Base-by-base conservation (phyloP, 2,113 vertebrate genomes). In the Lasiurus cinereus region DNA sequence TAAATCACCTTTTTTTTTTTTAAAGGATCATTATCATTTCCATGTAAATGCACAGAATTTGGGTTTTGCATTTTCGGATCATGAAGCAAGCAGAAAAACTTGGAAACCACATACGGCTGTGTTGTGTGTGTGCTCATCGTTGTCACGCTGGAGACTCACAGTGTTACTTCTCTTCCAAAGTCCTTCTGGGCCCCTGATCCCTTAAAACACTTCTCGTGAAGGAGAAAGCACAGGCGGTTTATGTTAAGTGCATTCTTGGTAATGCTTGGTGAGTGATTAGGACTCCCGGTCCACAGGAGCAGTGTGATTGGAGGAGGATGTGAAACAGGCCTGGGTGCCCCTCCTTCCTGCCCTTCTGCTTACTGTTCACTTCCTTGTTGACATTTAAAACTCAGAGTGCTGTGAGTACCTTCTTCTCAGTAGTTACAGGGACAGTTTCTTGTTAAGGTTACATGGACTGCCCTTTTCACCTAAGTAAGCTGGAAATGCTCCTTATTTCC, bases 21-120 rank as follows among this genome's bases (percentile, higher is more conserved):
- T 89, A 15, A 64, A 50, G n/a, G 11, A 29, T 72, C n/a, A 2
- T 93, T 73, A 15, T 6, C 22, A 15, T 78, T 72, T 85, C 6
- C 52, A 54, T 3, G 6, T 27, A 64, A 76, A 48, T 11, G 4
- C 14, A 5, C 5, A 3, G 66, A 29, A 22, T 52, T 64, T 54
- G 88, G n/a, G 22, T 29, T 56, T 91, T 66, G n/a, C n/a, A 10
- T 59, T 67, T 94, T 48, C 14, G n/a, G 56, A 11, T 67, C 27
- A 22, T 18, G 39, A 10, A 8, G 14, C 39, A 13, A 8, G 7
- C 48, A n/a, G 64, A 1, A 54, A 36, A 52, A 6, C 52, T 66
- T 67, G 8, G 5, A 6, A 67, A 1, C 27, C 70, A 13, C 0
- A 0, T 5, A 0, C 0, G 3, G 72, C 43, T 18, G 0, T 31